Base-by-base conservation (phyloP, 2,888 invertebrate genomes). In the Pseudoips prasinana region DNA sequence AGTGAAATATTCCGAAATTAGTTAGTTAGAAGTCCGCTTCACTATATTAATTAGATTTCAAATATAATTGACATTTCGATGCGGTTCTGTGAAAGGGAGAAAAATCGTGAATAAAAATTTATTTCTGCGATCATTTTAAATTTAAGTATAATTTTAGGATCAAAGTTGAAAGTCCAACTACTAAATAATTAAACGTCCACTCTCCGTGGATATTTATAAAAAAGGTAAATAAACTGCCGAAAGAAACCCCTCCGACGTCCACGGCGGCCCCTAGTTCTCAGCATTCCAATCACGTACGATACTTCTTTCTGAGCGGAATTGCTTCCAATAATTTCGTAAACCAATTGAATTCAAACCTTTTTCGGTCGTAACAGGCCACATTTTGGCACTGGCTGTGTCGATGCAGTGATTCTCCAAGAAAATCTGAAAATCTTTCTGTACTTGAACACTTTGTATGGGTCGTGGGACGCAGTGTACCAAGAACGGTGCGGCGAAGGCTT, bases 281-380 rank as follows among this genome's bases (percentile, higher is more conserved):
- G 57, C 46, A 82, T 58, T 58, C 86, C 25, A 58, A 64, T 75
- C 87, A 88, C 87, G 87, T 81, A 48, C 67, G 74, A 74, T 77
- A 82, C 73, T 87, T 85, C 85, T 85, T 85, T 85, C 79, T 74
- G 78, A 80, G 76, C 79, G 76, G 81, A 82, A 87, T 87, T 84
- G 85, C 76, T 78, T 76, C 81, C 80, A 78, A 79, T 79, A 83
- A 79, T 72, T 64, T 53, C 50, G 55, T 53, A 51, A 57, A 63
- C 63, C 76, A 71, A 80, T 80, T 78, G 79, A 80, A 79, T 82
- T 73, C 67, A 73, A 81, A 78, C 81, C 85, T 77, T 79, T 73
- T 67, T 64, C 57, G 55, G 66, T 57, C 42, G 72, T 60, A 73
- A 72, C 72, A 86, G 60, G 81, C 71, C 64, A 64, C 77, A 77